A percentile compares a stretch with the other conserved stretches of the same genome.
Conservation (phyloP, 2,113 vertebrate genomes). For the Diadophis punctatus region DNA sequence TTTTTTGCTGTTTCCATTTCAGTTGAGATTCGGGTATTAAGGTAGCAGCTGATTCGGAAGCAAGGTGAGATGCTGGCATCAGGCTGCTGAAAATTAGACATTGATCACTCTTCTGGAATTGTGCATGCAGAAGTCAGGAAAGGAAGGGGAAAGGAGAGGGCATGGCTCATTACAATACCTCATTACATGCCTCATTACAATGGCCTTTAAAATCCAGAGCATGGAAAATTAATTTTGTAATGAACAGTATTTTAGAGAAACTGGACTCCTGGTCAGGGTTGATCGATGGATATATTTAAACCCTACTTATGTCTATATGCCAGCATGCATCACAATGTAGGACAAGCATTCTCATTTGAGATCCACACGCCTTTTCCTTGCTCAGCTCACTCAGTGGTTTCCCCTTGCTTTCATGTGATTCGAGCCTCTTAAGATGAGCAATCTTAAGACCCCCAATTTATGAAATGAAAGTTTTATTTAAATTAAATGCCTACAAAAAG, state of each 20-base stretch:
- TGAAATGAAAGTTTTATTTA: slow-evolving; percentile 34
- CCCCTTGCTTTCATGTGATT: slow-evolving; percentile 21
- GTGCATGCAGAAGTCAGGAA: slow-evolving; percentile 13
- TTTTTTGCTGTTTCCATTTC: neutral
- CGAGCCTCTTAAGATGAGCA: neutral
- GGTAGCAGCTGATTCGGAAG: slow-evolving; percentile 8
- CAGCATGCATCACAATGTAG: neutral
- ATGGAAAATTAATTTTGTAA: slow-evolving; percentile 65
- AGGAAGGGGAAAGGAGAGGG: neutral
- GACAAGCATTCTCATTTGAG: neutral
- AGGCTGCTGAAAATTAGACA: slow-evolving; percentile 17
- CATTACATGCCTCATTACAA: slow-evolving; percentile 63
- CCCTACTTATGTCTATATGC: slow-evolving; percentile 19
- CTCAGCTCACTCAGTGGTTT: rapidly evolving
- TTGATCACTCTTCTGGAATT: slow-evolving; percentile 54
- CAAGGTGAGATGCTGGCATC: neutral
- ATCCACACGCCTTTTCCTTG: neutral
- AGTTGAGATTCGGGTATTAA: neutral
- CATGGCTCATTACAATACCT: slow-evolving; percentile 56
- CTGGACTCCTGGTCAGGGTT: slow-evolving; percentile 41
- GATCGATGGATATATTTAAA: slow-evolving; percentile 55
- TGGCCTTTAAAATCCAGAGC: slow-evolving; percentile 60
- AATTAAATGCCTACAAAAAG: slow-evolving; percentile 8
- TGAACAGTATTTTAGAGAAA: slow-evolving; percentile 55
- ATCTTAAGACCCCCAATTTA: neutral